These are phyloP conservation scores for Sebastiscus tertius DNA, from an alignment of 2,797 vertebrate species.

Conservation along the genomic window DNA sequence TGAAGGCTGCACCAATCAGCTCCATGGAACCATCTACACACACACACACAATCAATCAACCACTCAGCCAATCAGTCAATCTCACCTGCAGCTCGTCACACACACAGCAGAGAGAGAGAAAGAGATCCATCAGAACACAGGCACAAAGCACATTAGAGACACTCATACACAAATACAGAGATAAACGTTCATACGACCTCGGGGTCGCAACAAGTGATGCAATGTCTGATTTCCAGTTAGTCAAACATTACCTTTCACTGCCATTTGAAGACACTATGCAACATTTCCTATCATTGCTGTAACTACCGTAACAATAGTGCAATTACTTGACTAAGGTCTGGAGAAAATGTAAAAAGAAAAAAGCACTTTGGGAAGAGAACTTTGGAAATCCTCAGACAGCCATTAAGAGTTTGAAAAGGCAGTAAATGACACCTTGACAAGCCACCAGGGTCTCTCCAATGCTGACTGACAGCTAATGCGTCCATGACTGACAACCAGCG, in stretches of 20 bases:
- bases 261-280: background rate
- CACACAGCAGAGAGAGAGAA: no score
- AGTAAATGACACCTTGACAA: background rate
- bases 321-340: background rate
- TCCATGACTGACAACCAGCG: background rate
- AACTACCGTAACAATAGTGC: background rate
- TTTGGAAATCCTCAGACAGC: background rate
- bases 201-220: no score
- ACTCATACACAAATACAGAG: no score
- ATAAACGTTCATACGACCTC: no score
- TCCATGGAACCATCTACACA: rapidly evolving
- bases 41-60: background rate
- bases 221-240: background rate
- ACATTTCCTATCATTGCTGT: background rate
- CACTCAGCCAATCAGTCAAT: background rate
- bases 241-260: background rate
- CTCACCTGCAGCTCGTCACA: background rate
- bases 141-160: no score
- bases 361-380: background rate
- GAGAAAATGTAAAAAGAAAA: background rate
- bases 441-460: background rate
- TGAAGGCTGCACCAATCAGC: background rate
- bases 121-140: no score
- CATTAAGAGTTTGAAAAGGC: background rate
- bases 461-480: background rate